phyloP scores from a whole-genome alignment of 2,797 vertebrate genomes.

The Anguilla megastoma region DNA sequence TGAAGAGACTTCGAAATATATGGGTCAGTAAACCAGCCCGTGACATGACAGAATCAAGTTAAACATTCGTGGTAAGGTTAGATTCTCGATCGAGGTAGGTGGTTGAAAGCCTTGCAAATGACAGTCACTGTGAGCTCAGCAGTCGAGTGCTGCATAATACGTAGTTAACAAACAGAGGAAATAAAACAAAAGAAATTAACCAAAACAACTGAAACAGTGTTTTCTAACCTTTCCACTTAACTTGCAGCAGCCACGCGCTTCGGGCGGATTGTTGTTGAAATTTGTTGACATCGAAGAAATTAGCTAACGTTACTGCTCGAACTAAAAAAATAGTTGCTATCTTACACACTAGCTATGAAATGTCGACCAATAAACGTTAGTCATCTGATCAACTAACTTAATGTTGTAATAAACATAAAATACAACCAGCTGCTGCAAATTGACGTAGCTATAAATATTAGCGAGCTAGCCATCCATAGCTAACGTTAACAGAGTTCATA shows the following conservation, averaged over 20 bases:
- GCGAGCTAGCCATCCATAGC: slow-evolving; percentile 35
- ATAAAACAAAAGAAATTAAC: neutral
- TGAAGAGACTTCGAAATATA: neutral
- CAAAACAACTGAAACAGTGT: neutral
- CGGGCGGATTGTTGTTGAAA: neutral
- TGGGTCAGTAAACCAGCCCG: slow-evolving; percentile 26
- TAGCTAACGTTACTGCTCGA: neutral
- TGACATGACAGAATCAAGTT: neutral
- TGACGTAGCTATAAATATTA: neutral
- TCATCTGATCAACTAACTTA: neutral
- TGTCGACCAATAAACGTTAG: neutral
- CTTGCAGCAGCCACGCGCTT: slow-evolving; percentile 2
- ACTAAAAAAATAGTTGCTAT: neutral
- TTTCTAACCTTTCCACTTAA: neutral
- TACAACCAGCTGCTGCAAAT: neutral
- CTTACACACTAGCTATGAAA: neutral
- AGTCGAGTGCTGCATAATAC: neutral
- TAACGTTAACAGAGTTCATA: neutral
- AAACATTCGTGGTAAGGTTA: neutral
- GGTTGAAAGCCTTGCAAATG: neutral
- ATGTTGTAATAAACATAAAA: neutral
- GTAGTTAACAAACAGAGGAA: neutral
- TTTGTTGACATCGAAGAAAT: slow-evolving; percentile 8
- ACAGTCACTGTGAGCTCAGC: neutral
- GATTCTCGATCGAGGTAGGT: neutral